Conservation (phyloP, 2,888 invertebrate genomes). For the Torymus aiolomorphi region DNA sequence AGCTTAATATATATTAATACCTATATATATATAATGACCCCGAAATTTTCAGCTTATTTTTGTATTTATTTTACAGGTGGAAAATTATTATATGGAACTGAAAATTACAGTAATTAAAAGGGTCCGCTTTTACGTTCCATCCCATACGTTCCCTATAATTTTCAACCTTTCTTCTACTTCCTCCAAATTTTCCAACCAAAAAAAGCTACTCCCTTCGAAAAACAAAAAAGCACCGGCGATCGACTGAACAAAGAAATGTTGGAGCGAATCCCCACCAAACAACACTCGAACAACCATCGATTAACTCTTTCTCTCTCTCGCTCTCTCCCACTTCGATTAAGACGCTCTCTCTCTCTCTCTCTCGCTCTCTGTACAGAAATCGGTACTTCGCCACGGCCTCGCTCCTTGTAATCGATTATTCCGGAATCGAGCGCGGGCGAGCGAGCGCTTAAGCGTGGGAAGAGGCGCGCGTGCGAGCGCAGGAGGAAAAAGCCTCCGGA, state of each 20-base stretch:
- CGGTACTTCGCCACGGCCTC: constrained; percentile 46
- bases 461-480: constrained; percentile 23
- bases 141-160: too few species aligned
- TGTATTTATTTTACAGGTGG: neutral
- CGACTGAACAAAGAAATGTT: too few species aligned
- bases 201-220: too few species aligned
- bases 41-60: neutral
- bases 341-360: constrained; percentile 29
- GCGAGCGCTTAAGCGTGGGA: constrained; percentile 52
- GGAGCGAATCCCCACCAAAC: neutral
- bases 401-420: constrained; percentile 55
- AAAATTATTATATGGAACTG: neutral
- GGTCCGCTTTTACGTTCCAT: too few species aligned
- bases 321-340: constrained; percentile 31
- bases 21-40: too few species aligned
- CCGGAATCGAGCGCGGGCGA: constrained; percentile 44
- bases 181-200: too few species aligned
- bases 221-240: too few species aligned
- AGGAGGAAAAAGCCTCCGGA: constrained; percentile 32
- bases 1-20: too few species aligned
- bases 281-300: constrained; percentile 20
- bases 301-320: constrained; percentile 28
- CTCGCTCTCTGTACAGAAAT: constrained; percentile 43
- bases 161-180: too few species aligned
- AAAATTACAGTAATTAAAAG: constrained; percentile 22